phyloP scores from a whole-genome alignment of 2,888 invertebrate genomes.

The Cylindroiulus punctatus region DNA sequence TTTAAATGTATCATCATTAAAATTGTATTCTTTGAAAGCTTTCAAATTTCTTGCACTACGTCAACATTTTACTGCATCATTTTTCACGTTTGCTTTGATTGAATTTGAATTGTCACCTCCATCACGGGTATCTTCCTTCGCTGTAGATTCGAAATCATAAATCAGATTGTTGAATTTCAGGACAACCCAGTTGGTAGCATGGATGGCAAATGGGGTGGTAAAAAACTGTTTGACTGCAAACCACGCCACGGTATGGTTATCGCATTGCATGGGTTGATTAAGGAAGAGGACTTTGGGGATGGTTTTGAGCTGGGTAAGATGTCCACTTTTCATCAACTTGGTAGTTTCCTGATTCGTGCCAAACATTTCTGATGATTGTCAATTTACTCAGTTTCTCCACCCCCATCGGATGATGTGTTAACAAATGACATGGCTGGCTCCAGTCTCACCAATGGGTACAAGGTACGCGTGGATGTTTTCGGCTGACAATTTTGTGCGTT shows the following conservation, averaged over 20 bases:
- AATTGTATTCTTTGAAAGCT: too few relatives aligned
- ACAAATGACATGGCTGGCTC: not conserved
- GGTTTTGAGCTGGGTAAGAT: not conserved
- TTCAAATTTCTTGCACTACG: too few relatives aligned
- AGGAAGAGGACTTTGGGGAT: slow-evolving; percentile 64
- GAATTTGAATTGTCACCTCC: too few relatives aligned
- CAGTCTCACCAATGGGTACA: not conserved
- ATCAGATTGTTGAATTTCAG: slow-evolving; percentile 62
- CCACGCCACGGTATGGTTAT: slow-evolving; percentile 69
- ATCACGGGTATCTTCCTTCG: too few relatives aligned
- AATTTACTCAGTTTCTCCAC: not conserved
- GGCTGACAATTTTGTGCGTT: not conserved
- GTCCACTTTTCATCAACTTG: not conserved
- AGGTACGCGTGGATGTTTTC: not conserved
- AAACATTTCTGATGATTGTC: not conserved
- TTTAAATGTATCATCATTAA: too few relatives aligned
- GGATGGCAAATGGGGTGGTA: slow-evolving; percentile 69
- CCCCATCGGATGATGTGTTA: not conserved
- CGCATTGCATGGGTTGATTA: slow-evolving; percentile 68
- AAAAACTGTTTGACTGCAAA: slow-evolving; percentile 67
- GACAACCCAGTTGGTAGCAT: slow-evolving; percentile 70
- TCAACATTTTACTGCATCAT: too few relatives aligned
- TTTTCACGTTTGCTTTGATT: too few relatives aligned
- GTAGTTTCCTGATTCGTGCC: not conserved
- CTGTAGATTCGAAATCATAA: too few relatives aligned